These are phyloP conservation scores for Ricordea florida DNA, from an alignment of 92 coral and sea anemone species.

Conservation along the genomic window DNA sequence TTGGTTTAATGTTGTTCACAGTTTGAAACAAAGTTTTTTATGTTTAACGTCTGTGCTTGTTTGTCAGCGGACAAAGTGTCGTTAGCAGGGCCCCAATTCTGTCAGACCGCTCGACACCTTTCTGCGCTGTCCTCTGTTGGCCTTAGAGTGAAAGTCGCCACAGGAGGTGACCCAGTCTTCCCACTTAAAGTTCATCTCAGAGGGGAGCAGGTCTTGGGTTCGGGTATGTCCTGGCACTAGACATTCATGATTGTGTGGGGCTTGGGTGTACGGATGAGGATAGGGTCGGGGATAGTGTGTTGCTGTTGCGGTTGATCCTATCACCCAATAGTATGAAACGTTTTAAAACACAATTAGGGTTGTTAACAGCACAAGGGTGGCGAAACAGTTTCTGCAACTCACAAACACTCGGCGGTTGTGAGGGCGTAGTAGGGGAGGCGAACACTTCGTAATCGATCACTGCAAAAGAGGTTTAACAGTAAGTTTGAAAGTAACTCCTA, in stretches of 20 bases:
- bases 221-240: slow-evolving; percentile 70
- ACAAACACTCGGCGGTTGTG: too few species aligned
- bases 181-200: slow-evolving; percentile 90
- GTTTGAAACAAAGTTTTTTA: background rate
- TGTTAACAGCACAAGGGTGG: too few species aligned
- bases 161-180: slow-evolving; percentile 97
- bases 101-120: slow-evolving; percentile 82
- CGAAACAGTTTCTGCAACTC: too few species aligned
- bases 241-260: background rate
- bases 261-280: background rate
- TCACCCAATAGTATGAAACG: too few species aligned
- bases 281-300: too few species aligned
- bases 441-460: too few species aligned
- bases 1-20: background rate
- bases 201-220: slow-evolving; percentile 97
- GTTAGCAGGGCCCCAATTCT: slow-evolving; percentile 82
- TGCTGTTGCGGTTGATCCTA: too few species aligned
- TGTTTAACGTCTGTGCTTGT: too few species aligned
- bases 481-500: too few species aligned
- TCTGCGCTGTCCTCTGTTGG: slow-evolving; percentile 78
- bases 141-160: slow-evolving; percentile 96
- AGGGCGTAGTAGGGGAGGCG: too few species aligned
- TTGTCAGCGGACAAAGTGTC: slow-evolving; percentile 76
- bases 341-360: too few species aligned
- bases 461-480: too few species aligned